Evolutionary conservation across 2,113 vertebrate genomes (phyloP), one percentile per base, ranked within the genome.

Genomic region (Tragelaphus strepsiceros): DNA sequence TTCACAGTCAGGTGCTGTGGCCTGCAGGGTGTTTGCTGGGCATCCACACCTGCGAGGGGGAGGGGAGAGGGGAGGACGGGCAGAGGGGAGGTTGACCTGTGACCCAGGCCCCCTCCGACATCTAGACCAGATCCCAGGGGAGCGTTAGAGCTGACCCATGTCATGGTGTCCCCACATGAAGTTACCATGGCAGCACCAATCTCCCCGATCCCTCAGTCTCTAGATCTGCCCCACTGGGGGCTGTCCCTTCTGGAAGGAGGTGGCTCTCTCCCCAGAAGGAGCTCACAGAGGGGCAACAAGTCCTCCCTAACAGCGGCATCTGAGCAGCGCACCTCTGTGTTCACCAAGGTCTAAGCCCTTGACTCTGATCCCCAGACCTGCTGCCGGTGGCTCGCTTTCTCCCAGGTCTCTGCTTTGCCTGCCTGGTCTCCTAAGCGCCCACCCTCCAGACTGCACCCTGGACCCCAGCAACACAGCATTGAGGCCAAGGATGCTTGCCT

Each of bases 161-260:
- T 24, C 74, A 6, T 2, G 0, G 12, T 11, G 64, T 30, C 56
- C 62, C 64, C 4, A 3, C 71, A 1, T 6, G 3, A 22, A 61
- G 17, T 39, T 59, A 2, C 14, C 9, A 22, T 7, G 12, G 14
- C 35, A 64, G 53, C 22, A 13, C 22, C 11, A 9, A 8, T 30
- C 24, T 0, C 5, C 30, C 43, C 1, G 3, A 7, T 26, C 74
- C 51, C 53, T 8, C 15, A 0, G 1, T 6, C 13, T 4, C 7
- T 30, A 39, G 32, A 14, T 26, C 51, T 17, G 56, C 77, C 10
- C 2, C 22, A 0, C 1, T 6, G 2, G 15, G 83, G 16, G n/a
- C 17, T 3, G 3, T 15, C n/a, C n/a, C 8, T 19, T 61, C 35
- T 13, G 5, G 19, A n/a, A 16, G 2, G 19, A 89, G 77, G 84